These are phyloP conservation scores for Lithophane semibrunnea DNA, from an alignment of 2,888 invertebrate species.

Conservation along the genomic window DNA sequence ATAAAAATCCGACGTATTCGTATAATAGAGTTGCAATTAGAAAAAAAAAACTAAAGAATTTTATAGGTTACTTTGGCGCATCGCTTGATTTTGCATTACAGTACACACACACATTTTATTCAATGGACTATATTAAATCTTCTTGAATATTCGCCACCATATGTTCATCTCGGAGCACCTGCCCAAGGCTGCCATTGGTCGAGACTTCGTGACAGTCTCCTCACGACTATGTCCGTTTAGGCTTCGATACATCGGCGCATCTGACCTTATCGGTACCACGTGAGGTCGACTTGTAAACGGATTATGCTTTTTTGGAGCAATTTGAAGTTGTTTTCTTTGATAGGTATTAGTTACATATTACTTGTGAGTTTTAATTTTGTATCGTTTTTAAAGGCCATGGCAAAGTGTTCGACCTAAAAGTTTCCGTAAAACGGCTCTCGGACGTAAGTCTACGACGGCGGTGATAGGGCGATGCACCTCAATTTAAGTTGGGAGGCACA, in stretches of 20 bases:
- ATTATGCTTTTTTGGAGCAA: constrained; percentile 53
- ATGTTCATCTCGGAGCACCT: constrained; percentile 43
- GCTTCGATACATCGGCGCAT: constrained; percentile 35
- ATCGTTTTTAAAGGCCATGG: background rate
- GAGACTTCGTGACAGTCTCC: constrained; percentile 41
- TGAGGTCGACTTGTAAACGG: constrained; percentile 41
- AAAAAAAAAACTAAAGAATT: background rate
- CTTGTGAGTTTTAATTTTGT: constrained; percentile 7
- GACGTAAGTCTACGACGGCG: background rate
- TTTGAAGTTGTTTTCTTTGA: constrained; percentile 30
- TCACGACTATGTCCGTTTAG: constrained; percentile 48
- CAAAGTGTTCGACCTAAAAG: background rate
- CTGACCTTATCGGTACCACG: constrained; percentile 52
- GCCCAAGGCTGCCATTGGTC: constrained; percentile 24
- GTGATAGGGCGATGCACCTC: background rate
- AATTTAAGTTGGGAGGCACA: background rate
- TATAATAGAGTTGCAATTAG: background rate
- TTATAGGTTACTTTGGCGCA: background rate
- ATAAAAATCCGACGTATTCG: background rate
- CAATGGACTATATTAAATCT: constrained; percentile 17
- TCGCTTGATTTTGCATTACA: background rate
- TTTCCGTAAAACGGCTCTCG: background rate
- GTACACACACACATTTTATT: background rate
- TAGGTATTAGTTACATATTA: constrained; percentile 24
- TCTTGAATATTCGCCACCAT: constrained; percentile 40